Percentiles rank a stretch among this genome's conserved stretches.
These are phyloP conservation scores for Liopterus haemorrhoidalis DNA, from an alignment of 2,888 invertebrate species.

Conservation along the genomic window DNA sequence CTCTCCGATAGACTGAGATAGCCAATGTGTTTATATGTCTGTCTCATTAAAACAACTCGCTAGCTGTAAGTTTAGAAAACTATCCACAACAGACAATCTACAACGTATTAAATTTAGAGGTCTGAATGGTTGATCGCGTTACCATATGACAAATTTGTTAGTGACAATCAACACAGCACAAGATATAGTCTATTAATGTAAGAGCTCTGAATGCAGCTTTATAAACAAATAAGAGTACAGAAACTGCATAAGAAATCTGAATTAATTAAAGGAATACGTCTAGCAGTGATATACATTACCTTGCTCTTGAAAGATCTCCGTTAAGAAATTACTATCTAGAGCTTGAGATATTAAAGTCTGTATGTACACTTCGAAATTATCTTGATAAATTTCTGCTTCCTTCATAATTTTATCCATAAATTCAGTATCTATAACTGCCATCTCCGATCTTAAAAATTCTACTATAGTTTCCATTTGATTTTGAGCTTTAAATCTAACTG, in stretches of 20 bases:
- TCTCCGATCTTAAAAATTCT: constrained; percentile 69
- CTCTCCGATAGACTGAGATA: too few relatives aligned
- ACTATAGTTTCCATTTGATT: constrained; percentile 73
- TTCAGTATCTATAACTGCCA: constrained; percentile 61
- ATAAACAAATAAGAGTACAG: neutral
- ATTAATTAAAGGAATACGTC: neutral
- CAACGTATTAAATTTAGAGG: too few relatives aligned
- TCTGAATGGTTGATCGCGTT: too few relatives aligned
- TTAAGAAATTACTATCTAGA: constrained; percentile 80
- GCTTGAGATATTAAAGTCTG: constrained; percentile 88
- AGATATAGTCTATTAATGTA: too few relatives aligned
- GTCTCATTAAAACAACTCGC: too few relatives aligned
- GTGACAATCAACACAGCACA: too few relatives aligned
- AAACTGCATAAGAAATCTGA: constrained; percentile 1
- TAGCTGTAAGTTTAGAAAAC: too few relatives aligned
- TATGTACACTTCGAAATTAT: constrained; percentile 86
- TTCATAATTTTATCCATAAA: constrained; percentile 70
- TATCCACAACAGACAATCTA: too few relatives aligned
- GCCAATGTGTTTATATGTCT: too few relatives aligned
- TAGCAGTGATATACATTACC: constrained; percentile 49
- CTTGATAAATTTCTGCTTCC: constrained; percentile 70
- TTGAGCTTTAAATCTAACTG: constrained; percentile 69
- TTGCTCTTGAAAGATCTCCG: constrained; percentile 84
- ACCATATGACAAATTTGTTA: too few relatives aligned
- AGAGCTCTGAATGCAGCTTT: too few relatives aligned